Evolutionary conservation across 1,140 invertebrate genomes (phyloP).

Genomic region (Cyclina sinensis): DNA sequence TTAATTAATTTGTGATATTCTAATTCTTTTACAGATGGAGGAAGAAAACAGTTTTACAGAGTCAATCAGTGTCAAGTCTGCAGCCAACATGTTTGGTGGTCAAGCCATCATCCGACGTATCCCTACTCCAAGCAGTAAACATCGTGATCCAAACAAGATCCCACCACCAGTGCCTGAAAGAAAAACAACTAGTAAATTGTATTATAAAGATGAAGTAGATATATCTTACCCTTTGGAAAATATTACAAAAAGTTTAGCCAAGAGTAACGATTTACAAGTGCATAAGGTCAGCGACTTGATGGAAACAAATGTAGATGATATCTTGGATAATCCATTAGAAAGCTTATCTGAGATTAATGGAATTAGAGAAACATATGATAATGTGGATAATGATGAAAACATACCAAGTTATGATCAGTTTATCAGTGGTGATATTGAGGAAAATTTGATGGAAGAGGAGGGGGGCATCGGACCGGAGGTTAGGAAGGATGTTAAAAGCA

Average conservation of each 20-base stretch:
- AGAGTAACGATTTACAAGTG: neutral
- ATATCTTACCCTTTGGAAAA: neutral
- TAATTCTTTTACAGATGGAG: conserved; percentile 53
- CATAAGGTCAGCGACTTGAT: neutral
- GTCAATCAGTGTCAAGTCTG: conserved; percentile 58
- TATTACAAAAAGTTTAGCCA: neutral
- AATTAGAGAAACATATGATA: conserved; percentile 61
- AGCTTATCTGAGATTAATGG: conserved; percentile 62
- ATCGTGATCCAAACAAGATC: conserved; percentile 11
- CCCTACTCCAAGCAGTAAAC: conserved; percentile 45
- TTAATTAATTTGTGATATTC: neutral
- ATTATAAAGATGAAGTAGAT: neutral
- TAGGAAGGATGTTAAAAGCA: neutral
- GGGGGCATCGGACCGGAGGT: conserved; percentile 14
- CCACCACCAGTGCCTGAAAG: conserved; percentile 33
- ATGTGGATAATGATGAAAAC: conserved; percentile 45
- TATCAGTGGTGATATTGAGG: conserved; percentile 33
- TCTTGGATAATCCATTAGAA: conserved; percentile 54
- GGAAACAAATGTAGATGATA: conserved; percentile 35
- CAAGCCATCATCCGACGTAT: conserved; percentile 63
- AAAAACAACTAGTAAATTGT: neutral
- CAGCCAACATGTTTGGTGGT: conserved; percentile 66
- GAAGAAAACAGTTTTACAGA: conserved; percentile 30
- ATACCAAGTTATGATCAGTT: conserved; percentile 62
- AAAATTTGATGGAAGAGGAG: conserved; percentile 22